Evolutionary conservation across 30 jellyfish, hydroid and myxozoan genomes (phyloP).

Genomic region (Pseudorhiza aurosa): DNA sequence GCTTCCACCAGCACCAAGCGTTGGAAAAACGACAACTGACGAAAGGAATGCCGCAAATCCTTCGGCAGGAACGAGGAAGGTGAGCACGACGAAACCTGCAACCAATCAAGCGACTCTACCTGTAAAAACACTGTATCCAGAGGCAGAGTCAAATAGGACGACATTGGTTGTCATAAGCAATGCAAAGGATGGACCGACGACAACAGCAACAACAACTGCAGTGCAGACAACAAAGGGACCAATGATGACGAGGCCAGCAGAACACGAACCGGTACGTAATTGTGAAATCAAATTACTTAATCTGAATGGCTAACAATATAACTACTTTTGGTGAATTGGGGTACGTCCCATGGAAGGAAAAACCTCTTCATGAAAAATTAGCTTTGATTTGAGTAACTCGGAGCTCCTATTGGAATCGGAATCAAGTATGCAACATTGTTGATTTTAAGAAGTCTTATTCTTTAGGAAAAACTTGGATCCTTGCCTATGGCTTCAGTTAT

Average conservation of each 20-base stretch:
- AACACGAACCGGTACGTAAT: conserved; percentile 46
- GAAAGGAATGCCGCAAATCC: not conserved
- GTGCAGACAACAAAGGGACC: conserved; percentile 23
- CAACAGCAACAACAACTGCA: conserved; percentile 33
- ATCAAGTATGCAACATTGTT: too few relatives aligned
- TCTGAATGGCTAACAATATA: too few relatives aligned
- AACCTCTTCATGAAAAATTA: too few relatives aligned
- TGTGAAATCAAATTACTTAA: not conserved
- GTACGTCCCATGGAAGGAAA: too few relatives aligned
- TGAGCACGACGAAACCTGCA: conserved; percentile 4
- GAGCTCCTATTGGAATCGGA: too few relatives aligned
- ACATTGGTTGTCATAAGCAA: not conserved
- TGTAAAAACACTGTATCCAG: conserved; percentile 32
- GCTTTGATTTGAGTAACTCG: too few relatives aligned
- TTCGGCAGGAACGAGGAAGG: not conserved
- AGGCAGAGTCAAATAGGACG: conserved; percentile 38
- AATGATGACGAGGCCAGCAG: conserved; percentile 52
- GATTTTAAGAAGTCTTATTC: too few relatives aligned
- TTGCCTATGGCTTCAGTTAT: too few relatives aligned
- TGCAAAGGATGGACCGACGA: not conserved
- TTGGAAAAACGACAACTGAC: not conserved
- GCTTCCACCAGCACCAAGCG: conserved; percentile 46
- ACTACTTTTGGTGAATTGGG: too few relatives aligned
- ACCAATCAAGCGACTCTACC: conserved; percentile 1
- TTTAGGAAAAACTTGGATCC: too few relatives aligned